phyloP scores from a whole-genome alignment of 92 coral and sea anemone genomes.

The Parazoanthus darwini region DNA sequence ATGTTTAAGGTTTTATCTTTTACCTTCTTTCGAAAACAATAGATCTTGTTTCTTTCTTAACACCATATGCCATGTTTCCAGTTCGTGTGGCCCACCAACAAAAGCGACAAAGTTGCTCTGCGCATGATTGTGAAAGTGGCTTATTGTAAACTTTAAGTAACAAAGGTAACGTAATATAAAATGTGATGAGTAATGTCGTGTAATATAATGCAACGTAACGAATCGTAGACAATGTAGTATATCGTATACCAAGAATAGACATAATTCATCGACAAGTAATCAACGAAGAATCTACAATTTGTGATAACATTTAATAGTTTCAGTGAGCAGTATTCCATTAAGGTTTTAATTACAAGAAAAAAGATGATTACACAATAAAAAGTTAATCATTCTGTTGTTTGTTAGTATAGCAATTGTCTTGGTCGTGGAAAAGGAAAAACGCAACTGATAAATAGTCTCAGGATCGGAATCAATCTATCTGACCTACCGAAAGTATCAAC shows the following conservation, averaged over 20 bases:
- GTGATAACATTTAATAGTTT: not conserved
- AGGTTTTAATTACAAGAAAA: not conserved
- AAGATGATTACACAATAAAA: not conserved
- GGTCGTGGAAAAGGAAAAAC: not conserved
- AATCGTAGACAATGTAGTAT: not conserved
- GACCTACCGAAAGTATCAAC: slow-evolving; percentile 81
- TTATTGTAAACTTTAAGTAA: not conserved
- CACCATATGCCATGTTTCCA: too few species aligned
- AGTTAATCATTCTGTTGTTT: not conserved
- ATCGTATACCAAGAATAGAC: not conserved
- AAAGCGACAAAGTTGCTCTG: too few species aligned
- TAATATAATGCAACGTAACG: not conserved
- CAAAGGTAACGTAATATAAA: not conserved
- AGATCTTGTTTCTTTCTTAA: too few species aligned
- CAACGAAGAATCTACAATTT: not conserved
- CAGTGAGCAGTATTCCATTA: not conserved
- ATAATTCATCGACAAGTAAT: not conserved
- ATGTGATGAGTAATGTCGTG: not conserved
- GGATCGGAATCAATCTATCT: not conserved
- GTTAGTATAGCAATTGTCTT: not conserved
- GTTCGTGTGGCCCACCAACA: too few species aligned
- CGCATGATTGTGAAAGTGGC: not conserved
- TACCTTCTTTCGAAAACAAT: too few species aligned
- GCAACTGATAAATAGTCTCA: not conserved
- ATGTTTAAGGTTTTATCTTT: too few species aligned